Evolutionary conservation across 2,888 invertebrate genomes (phyloP).

Genomic region (Eupithecia tripunctaria): DNA sequence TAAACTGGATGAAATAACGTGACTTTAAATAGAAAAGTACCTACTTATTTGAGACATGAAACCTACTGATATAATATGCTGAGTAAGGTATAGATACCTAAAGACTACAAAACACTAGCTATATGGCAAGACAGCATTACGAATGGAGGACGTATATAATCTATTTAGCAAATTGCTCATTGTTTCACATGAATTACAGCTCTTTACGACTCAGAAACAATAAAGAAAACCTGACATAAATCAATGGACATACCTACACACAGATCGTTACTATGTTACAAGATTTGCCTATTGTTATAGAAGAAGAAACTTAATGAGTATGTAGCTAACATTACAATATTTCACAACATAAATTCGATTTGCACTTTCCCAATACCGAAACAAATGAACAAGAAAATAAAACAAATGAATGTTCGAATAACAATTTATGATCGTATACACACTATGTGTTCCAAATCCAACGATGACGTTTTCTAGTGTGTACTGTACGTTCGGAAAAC

Average conservation of each 20-base stretch:
- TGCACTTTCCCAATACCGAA: constrained; percentile 68
- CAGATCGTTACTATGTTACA: constrained; percentile 69
- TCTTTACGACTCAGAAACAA: constrained; percentile 81
- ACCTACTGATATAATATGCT: constrained; percentile 48
- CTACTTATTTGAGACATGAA: constrained; percentile 43
- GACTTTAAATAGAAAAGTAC: constrained; percentile 14
- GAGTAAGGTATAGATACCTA: constrained; percentile 68
- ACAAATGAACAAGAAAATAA: constrained; percentile 56
- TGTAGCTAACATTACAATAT: constrained; percentile 51
- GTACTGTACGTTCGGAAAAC: constrained; percentile 61
- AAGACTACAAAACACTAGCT: constrained; percentile 76
- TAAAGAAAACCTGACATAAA: constrained; percentile 77
- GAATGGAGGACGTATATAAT: constrained; percentile 82
- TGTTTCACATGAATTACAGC: constrained; percentile 79
- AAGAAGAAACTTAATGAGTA: constrained; percentile 69
- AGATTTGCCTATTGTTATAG: constrained; percentile 69
- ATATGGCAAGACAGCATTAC: constrained; percentile 83
- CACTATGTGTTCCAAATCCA: constrained; percentile 55
- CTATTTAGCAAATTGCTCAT: constrained; percentile 83
- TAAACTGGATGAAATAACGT: constrained; percentile 44
- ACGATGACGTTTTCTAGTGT: constrained; percentile 54
- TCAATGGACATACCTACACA: constrained; percentile 72
- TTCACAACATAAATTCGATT: constrained; percentile 51
- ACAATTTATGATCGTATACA: constrained; percentile 80
- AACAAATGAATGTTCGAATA: constrained; percentile 57